These are phyloP conservation scores for Oriolus oriolus DNA, from an alignment of 2,113 vertebrate species.

Conservation along the genomic window DNA sequence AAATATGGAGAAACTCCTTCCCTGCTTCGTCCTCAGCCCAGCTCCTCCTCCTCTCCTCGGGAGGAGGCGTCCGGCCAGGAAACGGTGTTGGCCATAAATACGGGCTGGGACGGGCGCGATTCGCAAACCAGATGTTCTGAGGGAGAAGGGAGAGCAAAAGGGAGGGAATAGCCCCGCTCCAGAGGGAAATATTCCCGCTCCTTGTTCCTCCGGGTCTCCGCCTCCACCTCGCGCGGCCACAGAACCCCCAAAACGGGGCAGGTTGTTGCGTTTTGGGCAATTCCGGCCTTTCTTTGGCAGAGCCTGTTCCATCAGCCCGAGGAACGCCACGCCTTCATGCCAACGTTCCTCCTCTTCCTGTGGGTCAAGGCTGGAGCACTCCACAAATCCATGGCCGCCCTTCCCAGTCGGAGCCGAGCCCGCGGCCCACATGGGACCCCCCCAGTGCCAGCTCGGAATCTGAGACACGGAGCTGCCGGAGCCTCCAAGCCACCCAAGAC, in stretches of 20 bases:
- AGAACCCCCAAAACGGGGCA: background rate
- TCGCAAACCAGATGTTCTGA: constrained; percentile 76
- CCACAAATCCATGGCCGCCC: background rate
- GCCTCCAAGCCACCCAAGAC: background rate
- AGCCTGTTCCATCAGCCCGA: background rate
- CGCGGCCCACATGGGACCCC: fast-evolving
- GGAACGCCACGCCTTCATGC: fast-evolving
- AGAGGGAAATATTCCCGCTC: background rate
- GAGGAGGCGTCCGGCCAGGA: constrained; percentile 61
- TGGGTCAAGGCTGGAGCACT: background rate
- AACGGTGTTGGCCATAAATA: constrained; percentile 71
- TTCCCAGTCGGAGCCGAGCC: fast-evolving
- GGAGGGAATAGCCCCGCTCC: background rate
- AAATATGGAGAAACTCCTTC: background rate
- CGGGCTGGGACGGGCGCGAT: constrained; percentile 69
- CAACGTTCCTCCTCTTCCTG: fast-evolving
- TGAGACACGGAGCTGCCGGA: background rate
- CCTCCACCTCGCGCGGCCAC: fast-evolving
- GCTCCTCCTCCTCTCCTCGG: background rate
- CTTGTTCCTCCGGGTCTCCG: background rate
- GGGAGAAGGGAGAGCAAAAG: background rate
- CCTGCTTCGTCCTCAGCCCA: background rate
- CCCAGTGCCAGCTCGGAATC: fast-evolving
- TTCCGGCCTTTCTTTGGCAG: background rate
- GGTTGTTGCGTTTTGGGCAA: background rate